Percentiles rank a stretch among this genome's conserved stretches.
These are phyloP conservation scores for Xerus rutilus DNA, from an alignment of 2,797 vertebrate genomes.

Conservation along the genomic window DNA sequence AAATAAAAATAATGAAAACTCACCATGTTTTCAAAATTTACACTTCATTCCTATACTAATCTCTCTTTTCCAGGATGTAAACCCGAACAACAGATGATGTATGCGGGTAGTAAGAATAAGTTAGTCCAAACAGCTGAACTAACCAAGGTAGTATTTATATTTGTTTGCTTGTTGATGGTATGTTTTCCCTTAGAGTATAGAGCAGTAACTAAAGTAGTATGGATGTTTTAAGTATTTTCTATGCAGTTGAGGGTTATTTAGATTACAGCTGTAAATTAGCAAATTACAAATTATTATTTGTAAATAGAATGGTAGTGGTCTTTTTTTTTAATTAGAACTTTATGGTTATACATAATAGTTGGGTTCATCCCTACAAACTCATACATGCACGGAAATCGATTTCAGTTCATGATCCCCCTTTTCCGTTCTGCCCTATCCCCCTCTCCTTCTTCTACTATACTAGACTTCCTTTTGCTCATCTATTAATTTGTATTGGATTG, in stretches of 20 bases:
- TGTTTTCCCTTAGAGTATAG: neutral
- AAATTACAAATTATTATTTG: conserved; percentile 12
- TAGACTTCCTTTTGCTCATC: no score
- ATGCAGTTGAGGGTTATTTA: neutral
- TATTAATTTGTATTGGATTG: no score
- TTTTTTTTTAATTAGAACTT: no score
- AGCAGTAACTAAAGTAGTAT: neutral
- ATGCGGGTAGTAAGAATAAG: conserved; percentile 97
- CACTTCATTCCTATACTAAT: neutral
- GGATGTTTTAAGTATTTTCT: neutral
- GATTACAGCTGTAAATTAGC: neutral
- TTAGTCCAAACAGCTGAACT: conserved; percentile 95
- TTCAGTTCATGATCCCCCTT: no score
- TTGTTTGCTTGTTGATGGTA: neutral
- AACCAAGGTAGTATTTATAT: conserved; percentile 92
- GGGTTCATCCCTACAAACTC: no score
- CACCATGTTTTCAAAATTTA: neutral
- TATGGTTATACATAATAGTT: no score
- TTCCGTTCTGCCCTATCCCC: no score
- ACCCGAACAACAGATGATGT: conserved; percentile 98
- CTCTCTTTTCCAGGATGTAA: conserved; percentile 91
- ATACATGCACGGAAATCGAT: no score
- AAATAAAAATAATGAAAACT: neutral
- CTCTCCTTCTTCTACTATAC: no score
- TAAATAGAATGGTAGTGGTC: conserved; percentile 6